These are phyloP conservation scores for Micronisus gabar DNA, from an alignment of 2,113 vertebrate genomes.

Conservation along the genomic window DNA sequence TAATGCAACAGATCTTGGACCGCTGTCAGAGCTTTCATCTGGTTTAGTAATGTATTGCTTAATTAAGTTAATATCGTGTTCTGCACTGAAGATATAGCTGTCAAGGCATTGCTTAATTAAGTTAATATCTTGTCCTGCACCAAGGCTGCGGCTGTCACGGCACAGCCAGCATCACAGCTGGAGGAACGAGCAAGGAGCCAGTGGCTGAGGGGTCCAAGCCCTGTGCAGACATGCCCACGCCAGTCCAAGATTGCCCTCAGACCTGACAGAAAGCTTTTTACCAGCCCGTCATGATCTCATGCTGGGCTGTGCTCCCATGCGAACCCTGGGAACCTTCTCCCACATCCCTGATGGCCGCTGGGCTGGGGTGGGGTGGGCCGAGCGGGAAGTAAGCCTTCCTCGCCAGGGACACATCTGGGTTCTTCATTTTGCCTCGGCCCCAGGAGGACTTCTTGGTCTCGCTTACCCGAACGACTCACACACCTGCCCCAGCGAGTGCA, in stretches of 20 bases:
- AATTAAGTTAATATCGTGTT: not conserved
- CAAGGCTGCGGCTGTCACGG: fast-evolving
- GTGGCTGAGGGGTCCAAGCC: not conserved
- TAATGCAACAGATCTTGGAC: not conserved
- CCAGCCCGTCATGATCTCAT: fast-evolving
- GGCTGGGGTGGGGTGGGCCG: not conserved
- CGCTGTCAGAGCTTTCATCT: not conserved
- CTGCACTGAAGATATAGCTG: not conserved
- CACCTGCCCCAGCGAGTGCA: not conserved
- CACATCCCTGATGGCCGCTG: fast-evolving
- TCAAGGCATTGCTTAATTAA: not conserved
- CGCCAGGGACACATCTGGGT: fast-evolving
- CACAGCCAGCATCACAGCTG: not conserved
- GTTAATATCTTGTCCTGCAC: not conserved
- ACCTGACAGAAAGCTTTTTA: not conserved
- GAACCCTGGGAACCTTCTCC: not conserved
- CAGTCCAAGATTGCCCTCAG: not conserved
- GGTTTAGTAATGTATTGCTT: not conserved
- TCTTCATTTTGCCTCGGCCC: not conserved
- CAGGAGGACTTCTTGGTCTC: fast-evolving
- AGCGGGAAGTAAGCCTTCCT: not conserved
- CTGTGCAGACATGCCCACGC: fast-evolving
- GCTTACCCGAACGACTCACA: fast-evolving
- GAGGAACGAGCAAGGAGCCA: fast-evolving
- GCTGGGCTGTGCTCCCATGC: not conserved